A percentile compares a stretch with the other conserved stretches of the same genome.
phyloP scores from a whole-genome alignment of 2,113 vertebrate species.

The Greenwoodochromis staneri region DNA sequence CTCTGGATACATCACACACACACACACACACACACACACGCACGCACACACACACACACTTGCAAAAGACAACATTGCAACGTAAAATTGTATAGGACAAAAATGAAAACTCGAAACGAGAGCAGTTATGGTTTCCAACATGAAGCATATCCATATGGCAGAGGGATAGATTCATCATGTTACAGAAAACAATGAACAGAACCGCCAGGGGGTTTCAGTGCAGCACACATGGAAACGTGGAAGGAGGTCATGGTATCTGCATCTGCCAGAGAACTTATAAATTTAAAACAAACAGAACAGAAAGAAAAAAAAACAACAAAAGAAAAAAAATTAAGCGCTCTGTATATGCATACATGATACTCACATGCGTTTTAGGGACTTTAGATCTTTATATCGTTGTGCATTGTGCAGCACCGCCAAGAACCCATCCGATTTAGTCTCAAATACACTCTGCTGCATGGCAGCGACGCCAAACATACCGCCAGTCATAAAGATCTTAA shows the following conservation, averaged over 20 bases:
- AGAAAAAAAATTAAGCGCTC: not conserved
- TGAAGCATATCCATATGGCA: conserved; percentile 1
- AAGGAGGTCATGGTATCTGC: not conserved
- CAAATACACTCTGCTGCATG: not conserved
- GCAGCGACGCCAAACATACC: not conserved
- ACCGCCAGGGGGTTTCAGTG: not conserved
- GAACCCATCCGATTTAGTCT: not conserved
- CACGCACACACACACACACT: not conserved
- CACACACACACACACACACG: not conserved
- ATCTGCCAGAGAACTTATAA: not conserved
- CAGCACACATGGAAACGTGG: conserved; percentile 19
- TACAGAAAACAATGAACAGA: conserved; percentile 16
- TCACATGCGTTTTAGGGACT: not conserved
- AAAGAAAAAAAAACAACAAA: not conserved
- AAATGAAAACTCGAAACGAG: not conserved
- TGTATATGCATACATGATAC: not conserved
- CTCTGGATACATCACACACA: conserved; percentile 29
- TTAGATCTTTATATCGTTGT: not conserved
- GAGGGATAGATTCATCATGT: not conserved
- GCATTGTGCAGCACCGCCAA: not conserved
- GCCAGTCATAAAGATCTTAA: not conserved
- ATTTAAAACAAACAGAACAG: conserved; percentile 8
- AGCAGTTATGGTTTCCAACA: not conserved
- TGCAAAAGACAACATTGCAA: not conserved
- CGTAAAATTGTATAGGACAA: not conserved